A percentile compares a stretch with the other conserved stretches of the same genome.
Evolutionary conservation across 2,797 vertebrate species (phyloP).

Genomic region (Anableps anableps): DNA sequence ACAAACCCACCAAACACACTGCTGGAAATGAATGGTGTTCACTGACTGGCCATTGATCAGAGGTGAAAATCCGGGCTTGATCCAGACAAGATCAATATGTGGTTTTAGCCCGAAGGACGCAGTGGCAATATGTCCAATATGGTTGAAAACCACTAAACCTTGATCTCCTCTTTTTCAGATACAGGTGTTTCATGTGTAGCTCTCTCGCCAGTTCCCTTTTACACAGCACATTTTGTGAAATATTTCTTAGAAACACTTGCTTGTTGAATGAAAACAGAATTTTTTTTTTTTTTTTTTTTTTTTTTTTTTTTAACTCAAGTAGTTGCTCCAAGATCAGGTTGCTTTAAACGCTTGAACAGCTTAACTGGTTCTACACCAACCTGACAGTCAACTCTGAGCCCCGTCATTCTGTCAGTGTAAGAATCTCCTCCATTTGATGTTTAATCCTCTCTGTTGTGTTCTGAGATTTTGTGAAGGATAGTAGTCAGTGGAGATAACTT

Average conservation of each 20-base stretch:
- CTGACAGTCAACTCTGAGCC: background rate
- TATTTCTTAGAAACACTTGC: background rate
- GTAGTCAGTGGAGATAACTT: background rate
- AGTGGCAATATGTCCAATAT: conserved; percentile 23
- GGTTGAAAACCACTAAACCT: conserved; percentile 26
- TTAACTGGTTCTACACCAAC: background rate
- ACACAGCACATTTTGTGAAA: background rate
- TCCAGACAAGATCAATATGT: conserved; percentile 58
- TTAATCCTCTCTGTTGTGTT: background rate
- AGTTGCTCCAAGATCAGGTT: too few species aligned
- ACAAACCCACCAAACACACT: conserved; percentile 37
- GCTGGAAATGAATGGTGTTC: conserved; percentile 43
- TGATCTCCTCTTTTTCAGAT: background rate
- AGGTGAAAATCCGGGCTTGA: conserved; percentile 49
- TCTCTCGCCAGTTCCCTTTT: background rate
- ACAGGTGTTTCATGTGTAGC: background rate
- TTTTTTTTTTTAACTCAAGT: too few species aligned
- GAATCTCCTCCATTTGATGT: background rate
- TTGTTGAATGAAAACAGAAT: background rate
- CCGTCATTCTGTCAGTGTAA: background rate
- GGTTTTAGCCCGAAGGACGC: conserved; percentile 45
- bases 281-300: background rate
- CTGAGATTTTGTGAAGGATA: background rate
- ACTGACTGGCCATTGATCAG: conserved; percentile 50
- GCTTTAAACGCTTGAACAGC: too few species aligned